These are phyloP conservation scores for Miltochrista miniata DNA, from an alignment of 2,888 invertebrate species.

Conservation along the genomic window DNA sequence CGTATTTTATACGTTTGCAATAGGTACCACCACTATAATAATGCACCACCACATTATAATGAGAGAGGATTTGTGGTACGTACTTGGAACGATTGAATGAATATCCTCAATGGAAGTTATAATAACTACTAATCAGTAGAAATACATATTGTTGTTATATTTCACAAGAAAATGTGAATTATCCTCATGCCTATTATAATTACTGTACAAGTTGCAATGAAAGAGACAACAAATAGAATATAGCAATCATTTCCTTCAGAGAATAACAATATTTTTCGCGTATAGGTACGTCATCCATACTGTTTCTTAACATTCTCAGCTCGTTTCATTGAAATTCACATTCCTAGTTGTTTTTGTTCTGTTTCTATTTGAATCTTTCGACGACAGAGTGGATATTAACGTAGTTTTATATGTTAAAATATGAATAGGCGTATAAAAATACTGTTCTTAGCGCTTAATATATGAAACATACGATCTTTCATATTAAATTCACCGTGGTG, in stretches of 20 bases:
- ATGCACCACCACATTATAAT: background rate
- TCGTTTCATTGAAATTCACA: background rate
- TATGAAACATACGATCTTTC: too few species aligned
- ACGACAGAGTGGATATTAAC: background rate
- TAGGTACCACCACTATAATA: too few species aligned
- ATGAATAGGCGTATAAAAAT: background rate
- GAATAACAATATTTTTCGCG: background rate
- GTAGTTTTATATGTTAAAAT: background rate
- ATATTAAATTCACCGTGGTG: too few species aligned
- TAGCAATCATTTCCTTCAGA: background rate
- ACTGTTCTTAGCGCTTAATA: too few species aligned
- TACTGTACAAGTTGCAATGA: background rate
- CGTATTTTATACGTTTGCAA: too few species aligned
- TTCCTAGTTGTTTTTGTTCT: background rate
- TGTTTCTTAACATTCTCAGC: background rate
- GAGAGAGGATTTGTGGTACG: background rate
- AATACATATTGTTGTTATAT: background rate
- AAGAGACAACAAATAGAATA: background rate
- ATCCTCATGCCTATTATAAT: conserved; percentile 1
- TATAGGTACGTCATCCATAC: background rate
- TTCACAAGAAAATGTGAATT: conserved; percentile 3
- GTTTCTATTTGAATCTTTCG: background rate
- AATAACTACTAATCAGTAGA: background rate
- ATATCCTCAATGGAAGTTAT: background rate
- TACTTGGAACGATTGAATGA: background rate